phyloP scores from a whole-genome alignment of 2,888 invertebrate species.

The Pterostichus niger region DNA sequence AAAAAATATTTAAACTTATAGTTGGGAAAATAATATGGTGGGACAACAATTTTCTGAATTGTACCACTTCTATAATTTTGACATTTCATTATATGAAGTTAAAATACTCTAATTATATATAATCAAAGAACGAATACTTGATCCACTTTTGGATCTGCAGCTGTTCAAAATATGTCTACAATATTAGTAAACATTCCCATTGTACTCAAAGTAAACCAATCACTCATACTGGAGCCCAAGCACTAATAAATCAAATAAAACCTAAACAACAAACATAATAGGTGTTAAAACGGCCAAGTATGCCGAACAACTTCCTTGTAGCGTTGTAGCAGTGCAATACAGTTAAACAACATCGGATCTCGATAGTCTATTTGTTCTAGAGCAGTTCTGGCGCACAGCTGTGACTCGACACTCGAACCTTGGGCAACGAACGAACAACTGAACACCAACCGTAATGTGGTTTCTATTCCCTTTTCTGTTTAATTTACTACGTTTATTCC shows the following conservation, averaged over 20 bases:
- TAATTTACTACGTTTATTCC: constrained; percentile 35
- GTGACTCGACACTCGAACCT: not conserved
- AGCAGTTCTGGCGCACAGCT: not conserved
- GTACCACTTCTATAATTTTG: too few relatives aligned
- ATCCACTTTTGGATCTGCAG: too few relatives aligned
- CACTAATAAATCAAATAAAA: constrained; percentile 17
- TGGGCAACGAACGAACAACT: constrained; percentile 1
- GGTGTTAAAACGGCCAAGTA: constrained; percentile 29
- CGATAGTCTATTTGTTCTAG: constrained; percentile 11
- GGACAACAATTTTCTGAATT: too few relatives aligned
- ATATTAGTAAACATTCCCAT: too few relatives aligned
- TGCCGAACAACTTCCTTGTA: constrained; percentile 25
- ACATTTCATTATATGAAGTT: too few relatives aligned
- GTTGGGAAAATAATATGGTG: too few relatives aligned
- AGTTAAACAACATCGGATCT: constrained; percentile 28
- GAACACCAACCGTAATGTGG: not conserved
- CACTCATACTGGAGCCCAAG: too few relatives aligned
- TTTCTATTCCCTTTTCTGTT: not conserved
- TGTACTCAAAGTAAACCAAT: too few relatives aligned
- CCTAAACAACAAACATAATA: constrained; percentile 42
- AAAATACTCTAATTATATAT: too few relatives aligned
- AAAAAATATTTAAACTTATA: too few relatives aligned
- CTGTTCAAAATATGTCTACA: too few relatives aligned
- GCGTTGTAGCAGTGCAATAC: constrained; percentile 23
- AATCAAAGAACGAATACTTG: too few relatives aligned